phyloP scores from a whole-genome alignment of 2,797 vertebrate species.

The Pangasius djambal region DNA sequence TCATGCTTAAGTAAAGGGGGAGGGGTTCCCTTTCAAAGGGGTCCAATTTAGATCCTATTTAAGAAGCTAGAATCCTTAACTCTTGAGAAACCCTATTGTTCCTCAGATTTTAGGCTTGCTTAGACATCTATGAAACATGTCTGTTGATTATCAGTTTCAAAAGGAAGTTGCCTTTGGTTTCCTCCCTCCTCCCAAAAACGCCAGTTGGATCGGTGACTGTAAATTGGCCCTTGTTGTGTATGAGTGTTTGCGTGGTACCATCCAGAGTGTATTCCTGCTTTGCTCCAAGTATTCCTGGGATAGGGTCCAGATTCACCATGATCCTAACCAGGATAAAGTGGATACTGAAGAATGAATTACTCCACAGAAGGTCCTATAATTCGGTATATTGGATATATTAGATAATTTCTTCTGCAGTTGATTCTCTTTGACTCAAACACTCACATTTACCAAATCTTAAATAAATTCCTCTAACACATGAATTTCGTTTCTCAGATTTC shows the following conservation, averaged over 20 bases:
- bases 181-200: background rate
- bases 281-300: background rate
- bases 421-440: background rate
- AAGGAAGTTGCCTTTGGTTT: background rate
- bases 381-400: background rate
- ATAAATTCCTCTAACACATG: background rate
- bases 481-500: background rate
- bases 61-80: background rate
- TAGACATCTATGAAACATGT: background rate
- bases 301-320: too few relatives aligned
- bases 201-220: background rate
- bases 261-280: background rate
- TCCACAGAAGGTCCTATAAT: background rate
- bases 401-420: background rate
- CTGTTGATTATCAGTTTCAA: background rate
- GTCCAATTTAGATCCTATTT: background rate
- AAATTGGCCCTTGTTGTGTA: background rate
- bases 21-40: background rate
- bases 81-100: background rate
- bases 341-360: background rate
- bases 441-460: background rate
- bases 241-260: background rate
- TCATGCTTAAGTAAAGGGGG: conserved; percentile 2
- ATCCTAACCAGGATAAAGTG: background rate
- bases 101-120: background rate